phyloP scores from a whole-genome alignment of 1,140 invertebrate genomes.

The Heterodera carotae region DNA sequence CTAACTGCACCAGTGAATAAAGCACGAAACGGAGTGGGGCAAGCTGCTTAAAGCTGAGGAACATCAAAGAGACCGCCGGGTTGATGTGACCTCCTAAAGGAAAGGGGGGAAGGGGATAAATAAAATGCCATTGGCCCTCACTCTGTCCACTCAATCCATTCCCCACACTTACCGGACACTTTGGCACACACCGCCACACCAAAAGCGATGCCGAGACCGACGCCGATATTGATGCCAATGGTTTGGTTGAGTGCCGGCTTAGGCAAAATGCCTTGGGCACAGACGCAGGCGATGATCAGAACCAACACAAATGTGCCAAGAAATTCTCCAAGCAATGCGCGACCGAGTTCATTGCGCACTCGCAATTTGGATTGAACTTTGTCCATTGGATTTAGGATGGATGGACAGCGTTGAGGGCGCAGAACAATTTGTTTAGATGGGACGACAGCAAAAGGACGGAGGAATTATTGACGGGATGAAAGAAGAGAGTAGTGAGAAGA shows the following conservation, averaged over 20 bases:
- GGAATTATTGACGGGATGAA: not conserved
- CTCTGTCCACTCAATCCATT: no score
- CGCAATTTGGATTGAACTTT: conserved; percentile 38
- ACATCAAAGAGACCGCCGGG: conserved; percentile 70
- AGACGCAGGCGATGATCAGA: conserved; percentile 43
- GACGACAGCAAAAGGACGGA: not conserved
- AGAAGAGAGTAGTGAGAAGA: not conserved
- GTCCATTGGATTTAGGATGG: not conserved
- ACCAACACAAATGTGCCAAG: conserved; percentile 51
- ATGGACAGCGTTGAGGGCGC: no score
- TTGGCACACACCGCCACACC: conserved; percentile 52
- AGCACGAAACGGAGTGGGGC: conserved; percentile 67
- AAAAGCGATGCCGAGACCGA: conserved; percentile 54
- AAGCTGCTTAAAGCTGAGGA: conserved; percentile 67
- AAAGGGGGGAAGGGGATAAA: not conserved
- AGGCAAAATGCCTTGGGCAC: conserved; percentile 25
- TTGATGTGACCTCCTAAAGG: conserved; percentile 70
- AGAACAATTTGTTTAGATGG: conserved; percentile 3
- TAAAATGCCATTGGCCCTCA: not conserved
- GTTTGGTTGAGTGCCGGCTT: conserved; percentile 36
- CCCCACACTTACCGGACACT: conserved; percentile 50
- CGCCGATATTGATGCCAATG: conserved; percentile 51
- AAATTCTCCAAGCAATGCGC: conserved; percentile 48
- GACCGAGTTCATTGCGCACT: conserved; percentile 49
- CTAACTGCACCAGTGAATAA: conserved; percentile 70